phyloP scores from a whole-genome alignment of 1,140 invertebrate species.

The Megathymus violae region DNA sequence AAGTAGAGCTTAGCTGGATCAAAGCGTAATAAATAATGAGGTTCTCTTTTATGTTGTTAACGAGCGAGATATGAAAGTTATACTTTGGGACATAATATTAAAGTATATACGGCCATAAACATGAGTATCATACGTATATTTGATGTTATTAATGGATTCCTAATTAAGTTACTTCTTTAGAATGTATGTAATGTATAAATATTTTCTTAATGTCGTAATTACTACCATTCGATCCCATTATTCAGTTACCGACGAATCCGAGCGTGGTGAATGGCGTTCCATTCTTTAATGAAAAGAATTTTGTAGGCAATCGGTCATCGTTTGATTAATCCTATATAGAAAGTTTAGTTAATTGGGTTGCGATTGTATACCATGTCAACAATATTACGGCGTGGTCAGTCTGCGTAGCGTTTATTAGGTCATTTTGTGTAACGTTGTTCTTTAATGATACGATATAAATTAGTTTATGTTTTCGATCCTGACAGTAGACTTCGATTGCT shows the following conservation, averaged over 20 bases:
- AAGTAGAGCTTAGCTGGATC: constrained; percentile 30
- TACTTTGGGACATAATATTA: too few relatives aligned
- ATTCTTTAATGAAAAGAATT: constrained; percentile 24
- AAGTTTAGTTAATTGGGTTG: constrained; percentile 37
- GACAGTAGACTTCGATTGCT: too few relatives aligned
- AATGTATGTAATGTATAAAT: too few relatives aligned
- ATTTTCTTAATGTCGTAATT: constrained; percentile 13
- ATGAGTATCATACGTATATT: too few relatives aligned
- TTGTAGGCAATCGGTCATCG: constrained; percentile 38
- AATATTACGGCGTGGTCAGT: constrained; percentile 9
- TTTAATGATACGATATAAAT: too few relatives aligned
- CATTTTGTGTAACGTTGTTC: too few relatives aligned
- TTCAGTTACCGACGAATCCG: constrained; percentile 4
- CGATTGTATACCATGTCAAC: constrained; percentile 33
- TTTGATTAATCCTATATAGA: constrained; percentile 36
- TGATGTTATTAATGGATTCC: too few relatives aligned
- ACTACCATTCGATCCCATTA: constrained; percentile 1
- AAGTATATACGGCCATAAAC: too few relatives aligned
- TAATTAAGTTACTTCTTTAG: too few relatives aligned
- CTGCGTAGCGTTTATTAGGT: constrained; percentile 19
- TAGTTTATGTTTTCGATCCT: too few relatives aligned
- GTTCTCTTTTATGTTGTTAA: constrained; percentile 31
- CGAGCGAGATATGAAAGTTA: constrained; percentile 18
- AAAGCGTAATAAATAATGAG: constrained; percentile 36
- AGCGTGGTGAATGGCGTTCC: constrained; percentile 6